Evolutionary conservation across 1,140 invertebrate genomes (phyloP).

Genomic region (Drosophila tropicalis): DNA sequence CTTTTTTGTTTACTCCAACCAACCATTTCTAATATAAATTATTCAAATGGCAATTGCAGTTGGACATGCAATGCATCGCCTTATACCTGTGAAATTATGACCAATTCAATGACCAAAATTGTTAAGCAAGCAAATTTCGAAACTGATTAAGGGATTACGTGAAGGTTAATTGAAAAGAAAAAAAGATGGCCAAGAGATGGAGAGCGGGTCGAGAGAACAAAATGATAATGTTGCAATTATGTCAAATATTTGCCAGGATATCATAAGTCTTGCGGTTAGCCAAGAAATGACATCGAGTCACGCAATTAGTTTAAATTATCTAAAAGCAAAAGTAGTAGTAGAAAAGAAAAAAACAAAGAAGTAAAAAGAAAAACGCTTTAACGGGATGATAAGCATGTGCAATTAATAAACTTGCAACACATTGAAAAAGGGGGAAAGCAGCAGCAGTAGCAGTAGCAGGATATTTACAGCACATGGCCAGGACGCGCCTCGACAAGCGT

Average conservation of each 20-base stretch:
- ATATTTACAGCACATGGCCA: slow-evolving; percentile 51
- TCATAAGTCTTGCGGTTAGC: slow-evolving; percentile 59
- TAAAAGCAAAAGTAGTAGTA: slow-evolving; percentile 24
- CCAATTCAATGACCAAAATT: slow-evolving; percentile 62
- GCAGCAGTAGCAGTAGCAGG: slow-evolving; percentile 30
- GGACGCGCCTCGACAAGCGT: slow-evolving; percentile 41
- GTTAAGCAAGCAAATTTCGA: slow-evolving; percentile 26
- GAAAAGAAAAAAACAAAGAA: neutral
- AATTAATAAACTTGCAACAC: slow-evolving; percentile 71
- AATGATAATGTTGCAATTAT: slow-evolving; percentile 60
- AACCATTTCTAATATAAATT: slow-evolving; percentile 38
- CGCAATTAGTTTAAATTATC: slow-evolving; percentile 76
- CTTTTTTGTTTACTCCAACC: neutral
- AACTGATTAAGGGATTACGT: slow-evolving; percentile 54
- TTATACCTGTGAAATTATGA: slow-evolving; percentile 37
- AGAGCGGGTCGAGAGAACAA: neutral
- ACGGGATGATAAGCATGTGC: slow-evolving; percentile 74
- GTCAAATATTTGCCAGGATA: slow-evolving; percentile 56
- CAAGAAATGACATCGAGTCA: slow-evolving; percentile 64
- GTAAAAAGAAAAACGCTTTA: slow-evolving; percentile 45
- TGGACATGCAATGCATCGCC: slow-evolving; percentile 35
- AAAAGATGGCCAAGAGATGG: neutral
- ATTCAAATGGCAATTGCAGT: slow-evolving; percentile 43
- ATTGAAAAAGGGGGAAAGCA: slow-evolving; percentile 19
- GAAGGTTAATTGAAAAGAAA: slow-evolving; percentile 67